A percentile compares a stretch with the other conserved stretches of the same genome.
Conservation (phyloP, 2,888 invertebrate genomes). For the Lasioglossum villosulum region DNA sequence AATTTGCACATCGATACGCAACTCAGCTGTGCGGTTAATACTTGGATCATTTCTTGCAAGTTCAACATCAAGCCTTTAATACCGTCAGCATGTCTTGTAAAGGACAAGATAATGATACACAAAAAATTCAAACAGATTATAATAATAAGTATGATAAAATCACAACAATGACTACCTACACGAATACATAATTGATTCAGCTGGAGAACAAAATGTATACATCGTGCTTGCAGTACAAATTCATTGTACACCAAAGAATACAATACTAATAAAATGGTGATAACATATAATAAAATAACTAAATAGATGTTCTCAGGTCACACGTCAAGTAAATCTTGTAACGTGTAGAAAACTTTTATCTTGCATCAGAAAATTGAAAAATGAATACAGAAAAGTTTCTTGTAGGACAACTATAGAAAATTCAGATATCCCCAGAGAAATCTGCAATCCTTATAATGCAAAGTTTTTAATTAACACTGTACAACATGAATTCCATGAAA, state of each 20-base stretch:
- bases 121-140: background rate
- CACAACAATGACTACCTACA: background rate
- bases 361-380: background rate
- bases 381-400: background rate
- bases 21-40: background rate
- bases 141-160: background rate
- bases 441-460: background rate
- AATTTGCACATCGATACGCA: background rate
- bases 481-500: background rate
- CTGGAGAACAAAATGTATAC: background rate
- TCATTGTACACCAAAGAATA: background rate
- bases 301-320: background rate
- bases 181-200: background rate
- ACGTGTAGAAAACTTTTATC: background rate
- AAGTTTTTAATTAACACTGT: background rate
- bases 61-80: background rate
- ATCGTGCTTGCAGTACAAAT: background rate
- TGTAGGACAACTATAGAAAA: background rate
- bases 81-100: background rate
- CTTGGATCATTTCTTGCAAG: background rate
- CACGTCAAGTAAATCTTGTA: background rate
- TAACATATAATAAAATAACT: background rate
- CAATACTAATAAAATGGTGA: background rate
- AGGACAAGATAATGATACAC: background rate
- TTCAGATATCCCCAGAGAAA: background rate